phyloP scores from a whole-genome alignment of 2,888 invertebrate genomes.

The Eupsilia transversa region DNA sequence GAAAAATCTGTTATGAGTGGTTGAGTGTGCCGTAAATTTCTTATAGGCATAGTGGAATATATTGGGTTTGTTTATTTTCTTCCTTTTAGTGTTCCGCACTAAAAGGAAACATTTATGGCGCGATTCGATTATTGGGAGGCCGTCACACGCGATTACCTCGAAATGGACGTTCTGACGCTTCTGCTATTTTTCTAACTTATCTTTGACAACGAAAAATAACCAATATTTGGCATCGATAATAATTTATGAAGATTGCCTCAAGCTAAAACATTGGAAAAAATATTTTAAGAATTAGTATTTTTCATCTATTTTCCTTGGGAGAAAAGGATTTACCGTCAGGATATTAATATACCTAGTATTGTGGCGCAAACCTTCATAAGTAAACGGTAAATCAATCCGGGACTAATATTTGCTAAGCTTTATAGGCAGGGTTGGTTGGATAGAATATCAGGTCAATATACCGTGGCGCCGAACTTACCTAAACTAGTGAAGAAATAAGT shows the following conservation, averaged over 20 bases:
- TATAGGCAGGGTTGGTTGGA: slow-evolving; percentile 43
- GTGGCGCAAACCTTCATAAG: slow-evolving; percentile 40
- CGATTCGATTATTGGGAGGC: slow-evolving; percentile 51
- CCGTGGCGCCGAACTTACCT: slow-evolving; percentile 33
- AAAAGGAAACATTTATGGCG: slow-evolving; percentile 42
- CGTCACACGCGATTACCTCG: slow-evolving; percentile 28
- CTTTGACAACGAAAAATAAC: background rate
- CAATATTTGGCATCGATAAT: background rate
- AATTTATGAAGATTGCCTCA: background rate
- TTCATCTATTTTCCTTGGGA: slow-evolving; percentile 7
- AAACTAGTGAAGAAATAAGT: slow-evolving; percentile 1
- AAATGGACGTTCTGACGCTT: background rate
- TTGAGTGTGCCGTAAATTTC: slow-evolving; percentile 30
- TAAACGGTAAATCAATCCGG: slow-evolving; percentile 63
- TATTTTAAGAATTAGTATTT: background rate
- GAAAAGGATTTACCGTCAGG: slow-evolving; percentile 1
- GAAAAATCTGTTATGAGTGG: slow-evolving; percentile 37
- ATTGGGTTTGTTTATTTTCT: slow-evolving; percentile 41
- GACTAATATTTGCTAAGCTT: slow-evolving; percentile 68
- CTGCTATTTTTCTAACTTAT: background rate
- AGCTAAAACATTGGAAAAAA: background rate
- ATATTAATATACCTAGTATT: slow-evolving; percentile 10
- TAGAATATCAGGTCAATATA: slow-evolving; percentile 50
- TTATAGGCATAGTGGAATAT: slow-evolving; percentile 9
- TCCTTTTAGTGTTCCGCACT: slow-evolving; percentile 30